Conservation (phyloP, 2,888 invertebrate species). For the Dendrolimus houi region DNA sequence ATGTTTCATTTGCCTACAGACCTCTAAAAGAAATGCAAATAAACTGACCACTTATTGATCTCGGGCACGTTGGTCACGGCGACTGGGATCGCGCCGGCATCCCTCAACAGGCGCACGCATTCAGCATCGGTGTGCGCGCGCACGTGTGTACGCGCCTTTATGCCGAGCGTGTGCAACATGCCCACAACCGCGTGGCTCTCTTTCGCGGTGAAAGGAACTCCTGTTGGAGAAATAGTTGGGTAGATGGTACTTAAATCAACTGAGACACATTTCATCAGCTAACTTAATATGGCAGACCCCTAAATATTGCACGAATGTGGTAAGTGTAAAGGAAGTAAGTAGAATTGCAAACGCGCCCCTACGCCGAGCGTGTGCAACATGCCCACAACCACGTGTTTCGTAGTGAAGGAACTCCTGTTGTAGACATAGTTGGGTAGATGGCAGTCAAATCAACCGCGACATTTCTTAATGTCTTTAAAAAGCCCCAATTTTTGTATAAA, state of each 20-base stretch:
- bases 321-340: no score
- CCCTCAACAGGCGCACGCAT: conserved; percentile 81
- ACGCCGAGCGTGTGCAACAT: conserved; percentile 83
- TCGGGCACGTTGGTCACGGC: conserved; percentile 96
- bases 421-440: not conserved
- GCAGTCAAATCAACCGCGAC: no score
- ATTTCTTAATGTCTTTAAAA: no score
- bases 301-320: no score
- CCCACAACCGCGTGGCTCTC: conserved; percentile 90
- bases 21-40: no score
- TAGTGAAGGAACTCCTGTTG: conserved; percentile 90
- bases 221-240: conserved; percentile 40
- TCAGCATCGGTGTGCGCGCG: conserved; percentile 86
- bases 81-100: conserved; percentile 90
- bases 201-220: conserved; percentile 95
- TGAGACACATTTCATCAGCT: no score
- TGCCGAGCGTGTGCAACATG: conserved; percentile 82
- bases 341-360: conserved; percentile 63
- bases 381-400: conserved; percentile 91
- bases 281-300: no score
- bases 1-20: no score
- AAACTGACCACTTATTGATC: conserved; percentile 87
- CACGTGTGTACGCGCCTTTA: conserved; percentile 75
- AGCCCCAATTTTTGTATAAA: no score
- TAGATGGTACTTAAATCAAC: not conserved